Conservation (phyloP, 2,797 vertebrate species). For the Brotula barbata region DNA sequence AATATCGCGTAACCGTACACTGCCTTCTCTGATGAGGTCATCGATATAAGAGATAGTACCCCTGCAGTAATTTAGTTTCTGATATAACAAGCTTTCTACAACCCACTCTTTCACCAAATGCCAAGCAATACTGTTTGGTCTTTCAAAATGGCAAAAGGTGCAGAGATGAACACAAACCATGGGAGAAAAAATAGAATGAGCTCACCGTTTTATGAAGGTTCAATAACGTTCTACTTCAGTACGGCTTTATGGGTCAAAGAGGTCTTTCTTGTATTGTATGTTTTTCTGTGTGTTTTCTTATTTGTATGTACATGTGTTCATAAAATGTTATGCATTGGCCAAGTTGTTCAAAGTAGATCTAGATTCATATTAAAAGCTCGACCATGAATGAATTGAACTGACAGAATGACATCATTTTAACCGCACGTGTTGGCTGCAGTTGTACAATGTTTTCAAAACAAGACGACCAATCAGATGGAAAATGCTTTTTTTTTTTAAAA, state of each 20-base stretch:
- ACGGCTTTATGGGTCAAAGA: not conserved
- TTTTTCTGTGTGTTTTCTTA: not conserved
- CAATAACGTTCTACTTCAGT: slow-evolving; percentile 17
- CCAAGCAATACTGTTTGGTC: slow-evolving; percentile 44
- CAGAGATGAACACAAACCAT: slow-evolving; percentile 11
- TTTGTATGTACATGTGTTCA: too few species aligned
- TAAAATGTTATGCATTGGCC: too few species aligned
- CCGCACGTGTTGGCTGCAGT: too few species aligned
- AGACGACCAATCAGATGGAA: too few species aligned
- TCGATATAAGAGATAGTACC: slow-evolving; percentile 48
- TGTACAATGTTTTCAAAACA: too few species aligned
- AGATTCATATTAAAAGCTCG: too few species aligned
- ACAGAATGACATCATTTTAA: too few species aligned
- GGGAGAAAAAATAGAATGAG: slow-evolving; percentile 41
- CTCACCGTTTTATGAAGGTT: slow-evolving; percentile 12
- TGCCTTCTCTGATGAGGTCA: slow-evolving; percentile 42
- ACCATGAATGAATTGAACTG: too few species aligned
- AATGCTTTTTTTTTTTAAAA: too few species aligned
- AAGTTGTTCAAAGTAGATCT: too few species aligned
- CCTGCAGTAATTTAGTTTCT: slow-evolving; percentile 42
- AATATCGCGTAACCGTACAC: slow-evolving; percentile 38
- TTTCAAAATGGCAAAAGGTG: slow-evolving; percentile 62
- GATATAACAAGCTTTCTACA: slow-evolving; percentile 35
- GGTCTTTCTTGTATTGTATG: not conserved
- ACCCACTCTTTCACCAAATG: slow-evolving; percentile 44